Percentiles rank a stretch among this genome's conserved stretches.
phyloP scores from a whole-genome alignment of 2,113 vertebrate species.

The Oncorhynchus nerka region DNA sequence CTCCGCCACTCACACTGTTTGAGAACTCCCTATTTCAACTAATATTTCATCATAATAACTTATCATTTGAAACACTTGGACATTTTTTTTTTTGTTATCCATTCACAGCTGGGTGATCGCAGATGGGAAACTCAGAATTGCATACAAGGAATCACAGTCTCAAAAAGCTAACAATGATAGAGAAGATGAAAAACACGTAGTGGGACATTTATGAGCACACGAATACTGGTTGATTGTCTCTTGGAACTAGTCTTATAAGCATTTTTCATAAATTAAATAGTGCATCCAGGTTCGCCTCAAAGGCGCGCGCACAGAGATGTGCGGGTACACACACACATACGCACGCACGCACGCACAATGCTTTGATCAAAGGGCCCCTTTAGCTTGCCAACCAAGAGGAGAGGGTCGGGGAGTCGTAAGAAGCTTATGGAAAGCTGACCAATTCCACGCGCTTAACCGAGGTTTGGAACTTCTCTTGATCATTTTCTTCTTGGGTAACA shows the following conservation, averaged over 20 bases:
- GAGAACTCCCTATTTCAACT: slow-evolving; percentile 29
- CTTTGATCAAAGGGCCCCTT: slow-evolving; percentile 63
- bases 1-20: slow-evolving; percentile 20
- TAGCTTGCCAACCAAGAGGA: slow-evolving; percentile 51
- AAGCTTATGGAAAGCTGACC: slow-evolving; percentile 66
- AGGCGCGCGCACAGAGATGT: slow-evolving; percentile 68
- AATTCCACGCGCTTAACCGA: slow-evolving; percentile 54
- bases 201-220: slow-evolving; percentile 41
- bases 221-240: slow-evolving; percentile 89
- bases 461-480: slow-evolving; percentile 46
- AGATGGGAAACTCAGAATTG: slow-evolving; percentile 32
- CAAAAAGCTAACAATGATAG: slow-evolving; percentile 47
- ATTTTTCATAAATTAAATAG: slow-evolving; percentile 97
- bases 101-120: slow-evolving; percentile 53
- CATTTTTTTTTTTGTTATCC: neutral
- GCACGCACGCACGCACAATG: slow-evolving; percentile 39
- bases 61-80: slow-evolving; percentile 48
- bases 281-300: slow-evolving; percentile 90
- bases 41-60: slow-evolving; percentile 54
- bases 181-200: slow-evolving; percentile 31
- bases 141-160: slow-evolving; percentile 62
- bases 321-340: slow-evolving; percentile 29
- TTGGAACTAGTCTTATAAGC: slow-evolving; percentile 87
- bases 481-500: slow-evolving; percentile 47
- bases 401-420: slow-evolving; percentile 59